Percentiles rank a stretch among this genome's conserved stretches.
Conservation (phyloP, 2,113 vertebrate genomes). For the Hippoglossus stenolepis region DNA sequence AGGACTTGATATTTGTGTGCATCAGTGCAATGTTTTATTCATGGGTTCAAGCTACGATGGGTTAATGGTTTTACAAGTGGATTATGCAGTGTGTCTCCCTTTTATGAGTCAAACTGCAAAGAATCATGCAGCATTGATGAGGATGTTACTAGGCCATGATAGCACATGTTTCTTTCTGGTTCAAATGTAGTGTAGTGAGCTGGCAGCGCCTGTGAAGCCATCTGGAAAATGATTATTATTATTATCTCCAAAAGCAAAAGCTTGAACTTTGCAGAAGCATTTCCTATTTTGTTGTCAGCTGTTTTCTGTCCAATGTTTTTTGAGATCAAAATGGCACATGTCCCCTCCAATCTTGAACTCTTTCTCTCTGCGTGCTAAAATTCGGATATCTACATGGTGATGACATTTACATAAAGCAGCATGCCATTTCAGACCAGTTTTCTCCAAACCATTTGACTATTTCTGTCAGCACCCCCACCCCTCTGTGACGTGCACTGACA, state of each 20-base stretch:
- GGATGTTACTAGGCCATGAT: slow-evolving; percentile 26
- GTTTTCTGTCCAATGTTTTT: slow-evolving; percentile 10
- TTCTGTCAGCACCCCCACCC: neutral
- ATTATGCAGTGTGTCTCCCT: slow-evolving; percentile 31
- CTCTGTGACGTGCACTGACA: slow-evolving; percentile 39
- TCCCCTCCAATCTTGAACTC: neutral
- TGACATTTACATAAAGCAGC: slow-evolving; percentile 44
- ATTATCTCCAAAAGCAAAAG: neutral
- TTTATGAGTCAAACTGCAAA: slow-evolving; percentile 50
- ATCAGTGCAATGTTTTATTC: slow-evolving; percentile 61
- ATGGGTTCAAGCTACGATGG: slow-evolving; percentile 22
- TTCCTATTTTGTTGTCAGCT: neutral
- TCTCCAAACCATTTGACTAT: neutral
- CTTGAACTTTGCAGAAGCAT: neutral
- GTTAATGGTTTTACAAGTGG: slow-evolving; percentile 48
- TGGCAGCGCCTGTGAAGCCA: slow-evolving; percentile 2
- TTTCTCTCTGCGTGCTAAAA: slow-evolving; percentile 1
- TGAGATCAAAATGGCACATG: neutral
- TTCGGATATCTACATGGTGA: slow-evolving; percentile 4
- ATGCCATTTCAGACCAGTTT: slow-evolving; percentile 33
- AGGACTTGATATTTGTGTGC: slow-evolving; percentile 44
- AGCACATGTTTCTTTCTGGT: slow-evolving; percentile 13
- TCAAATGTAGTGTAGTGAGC: neutral
- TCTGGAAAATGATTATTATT: slow-evolving; percentile 1
- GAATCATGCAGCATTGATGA: slow-evolving; percentile 54